Evolutionary conservation across 2,888 invertebrate genomes (phyloP).

Genomic region (Glaucopsyche alexis): DNA sequence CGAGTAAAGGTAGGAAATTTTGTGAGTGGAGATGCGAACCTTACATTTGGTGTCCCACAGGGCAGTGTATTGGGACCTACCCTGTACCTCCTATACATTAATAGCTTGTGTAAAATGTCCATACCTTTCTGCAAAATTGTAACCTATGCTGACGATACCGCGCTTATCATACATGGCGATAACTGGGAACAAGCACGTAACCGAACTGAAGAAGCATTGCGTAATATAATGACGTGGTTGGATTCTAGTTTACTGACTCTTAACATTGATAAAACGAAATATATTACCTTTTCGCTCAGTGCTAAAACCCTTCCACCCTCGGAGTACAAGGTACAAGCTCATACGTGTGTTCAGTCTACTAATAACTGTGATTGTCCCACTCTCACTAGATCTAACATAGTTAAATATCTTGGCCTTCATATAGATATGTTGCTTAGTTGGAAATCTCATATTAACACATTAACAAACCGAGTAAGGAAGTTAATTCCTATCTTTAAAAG

Average conservation of each 20-base stretch:
- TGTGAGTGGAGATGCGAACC: background rate
- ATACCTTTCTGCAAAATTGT: background rate
- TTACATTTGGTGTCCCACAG: slow-evolving; percentile 11
- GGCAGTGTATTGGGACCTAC: slow-evolving; percentile 6
- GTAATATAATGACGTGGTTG: background rate
- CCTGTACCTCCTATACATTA: background rate
- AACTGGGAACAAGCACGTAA: background rate
- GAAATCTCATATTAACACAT: background rate
- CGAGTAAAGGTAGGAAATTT: background rate
- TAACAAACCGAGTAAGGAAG: no score
- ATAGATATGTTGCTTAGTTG: background rate
- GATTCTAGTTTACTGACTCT: background rate
- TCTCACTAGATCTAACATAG: background rate
- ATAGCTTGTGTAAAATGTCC: background rate
- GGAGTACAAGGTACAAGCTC: background rate
- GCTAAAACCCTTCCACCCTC: background rate
- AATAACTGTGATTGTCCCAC: background rate
- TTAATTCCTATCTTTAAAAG: slow-evolving; percentile 18
- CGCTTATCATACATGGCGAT: background rate
- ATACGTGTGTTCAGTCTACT: background rate
- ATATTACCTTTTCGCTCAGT: background rate
- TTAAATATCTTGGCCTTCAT: slow-evolving; percentile 2
- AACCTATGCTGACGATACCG: slow-evolving; percentile 20
- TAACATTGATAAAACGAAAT: background rate
- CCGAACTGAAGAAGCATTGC: background rate